Base-by-base conservation (phyloP, 2,888 invertebrate species). In the Nomada lathburiana region DNA sequence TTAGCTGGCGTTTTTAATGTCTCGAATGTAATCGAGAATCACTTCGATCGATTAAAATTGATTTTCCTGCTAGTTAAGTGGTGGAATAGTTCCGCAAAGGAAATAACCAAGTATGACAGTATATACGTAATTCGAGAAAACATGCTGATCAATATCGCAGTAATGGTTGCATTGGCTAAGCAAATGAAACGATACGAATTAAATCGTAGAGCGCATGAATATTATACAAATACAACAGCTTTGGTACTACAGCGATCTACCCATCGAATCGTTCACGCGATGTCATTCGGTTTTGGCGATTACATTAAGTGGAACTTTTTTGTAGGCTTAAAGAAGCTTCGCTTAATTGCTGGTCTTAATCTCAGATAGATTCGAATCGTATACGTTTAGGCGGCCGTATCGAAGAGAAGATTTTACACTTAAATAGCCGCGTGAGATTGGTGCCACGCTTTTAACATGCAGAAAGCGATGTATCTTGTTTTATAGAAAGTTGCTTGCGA, bases 361-460 rank as follows among this genome's bases (percentile, higher is more conserved):
- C 13, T 10, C 2, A 2, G 18, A 2, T 20, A 53, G 53, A 53
- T 20, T 20, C 10, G 10, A 9, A 13, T 50, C 5, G 5, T 29
- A 2, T n/a, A 29, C 29, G 29, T 50, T 65, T 3, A 9, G 5
- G 42, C 20, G 16, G 42, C 16, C 13, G 42, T 11, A 26, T n/a
- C 11, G 18, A 18, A 11, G n/a, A n/a, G 26, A 20, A 9, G 26
- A 72, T 72, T 72, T 64, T 44, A 72, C 55, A 55, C 64, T 72
- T 72, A 72, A 55, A 55, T 53, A 20, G 23, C 20, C 53, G 7
- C 18, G 16, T n/a, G 53, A 55, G 29, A 69, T 59, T 4, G 47
- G 10, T 59, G n/a, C 13, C 23, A 7, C 20, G 11, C 42, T 42
- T 55, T 72, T 64, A 55, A 44, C 20, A 20, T 18, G 20, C 42